phyloP scores from a whole-genome alignment of 1,140 invertebrate species.

The Tetragonula clypearis region DNA sequence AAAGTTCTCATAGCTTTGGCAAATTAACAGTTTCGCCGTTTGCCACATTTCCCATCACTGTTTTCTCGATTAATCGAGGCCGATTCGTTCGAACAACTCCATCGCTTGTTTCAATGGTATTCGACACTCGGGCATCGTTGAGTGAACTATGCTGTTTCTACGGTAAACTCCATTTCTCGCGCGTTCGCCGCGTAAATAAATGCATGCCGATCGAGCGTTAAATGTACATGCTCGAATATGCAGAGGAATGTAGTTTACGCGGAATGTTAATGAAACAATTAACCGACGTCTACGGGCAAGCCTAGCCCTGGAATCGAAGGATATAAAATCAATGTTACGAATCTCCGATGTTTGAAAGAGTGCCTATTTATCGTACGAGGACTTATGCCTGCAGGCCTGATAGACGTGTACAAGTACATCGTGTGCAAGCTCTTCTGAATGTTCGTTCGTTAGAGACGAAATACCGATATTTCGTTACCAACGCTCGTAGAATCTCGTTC shows the following conservation, averaged over 20 bases:
- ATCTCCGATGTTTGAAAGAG: not conserved
- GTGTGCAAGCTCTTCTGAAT: not conserved
- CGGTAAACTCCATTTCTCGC: conserved; percentile 44
- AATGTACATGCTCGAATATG: conserved; percentile 32
- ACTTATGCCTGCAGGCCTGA: not conserved
- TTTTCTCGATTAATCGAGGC: not conserved
- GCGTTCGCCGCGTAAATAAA: conserved; percentile 30
- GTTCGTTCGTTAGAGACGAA: conserved; percentile 9
- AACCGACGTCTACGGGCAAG: conserved; percentile 1
- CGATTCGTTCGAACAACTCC: not conserved
- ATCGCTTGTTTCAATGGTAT: not conserved
- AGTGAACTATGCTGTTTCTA: conserved; percentile 13
- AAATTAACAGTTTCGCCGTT: not conserved
- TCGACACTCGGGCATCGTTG: not conserved
- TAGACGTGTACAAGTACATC: not conserved
- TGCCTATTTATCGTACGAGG: not conserved
- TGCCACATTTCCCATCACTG: not conserved
- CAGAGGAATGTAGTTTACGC: conserved; percentile 43
- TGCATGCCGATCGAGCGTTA: conserved; percentile 45
- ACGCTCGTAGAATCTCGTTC: not conserved
- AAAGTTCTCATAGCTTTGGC: not conserved
- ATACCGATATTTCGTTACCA: not conserved
- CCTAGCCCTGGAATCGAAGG: not conserved
- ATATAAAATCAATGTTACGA: conserved; percentile 26
- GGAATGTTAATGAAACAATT: conserved; percentile 54